Conservation (phyloP, 2,797 vertebrate species). For the Squalus acanthias region DNA sequence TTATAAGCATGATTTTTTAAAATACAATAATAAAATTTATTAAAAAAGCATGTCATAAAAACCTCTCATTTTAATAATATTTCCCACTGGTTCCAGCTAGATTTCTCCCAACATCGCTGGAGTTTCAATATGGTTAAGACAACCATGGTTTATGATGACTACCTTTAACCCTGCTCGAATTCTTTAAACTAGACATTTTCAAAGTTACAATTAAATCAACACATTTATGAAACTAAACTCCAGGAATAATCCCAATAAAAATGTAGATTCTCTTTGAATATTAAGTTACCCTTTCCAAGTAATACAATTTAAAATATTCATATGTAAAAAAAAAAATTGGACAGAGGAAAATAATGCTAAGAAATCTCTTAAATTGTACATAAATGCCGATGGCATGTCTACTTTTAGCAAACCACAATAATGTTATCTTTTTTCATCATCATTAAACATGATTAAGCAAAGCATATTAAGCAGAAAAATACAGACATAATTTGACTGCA, state of each 20-base stretch:
- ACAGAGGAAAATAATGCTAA: conserved; percentile 51
- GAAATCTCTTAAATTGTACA: conserved; percentile 58
- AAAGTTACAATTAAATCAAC: not conserved
- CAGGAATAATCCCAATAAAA: conserved; percentile 4
- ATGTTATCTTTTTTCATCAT: conserved; percentile 73
- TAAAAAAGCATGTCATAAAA: not conserved
- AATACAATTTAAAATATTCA: conserved; percentile 61
- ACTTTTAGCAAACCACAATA: conserved; percentile 69
- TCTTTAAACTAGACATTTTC: not conserved
- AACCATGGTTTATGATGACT: not conserved
- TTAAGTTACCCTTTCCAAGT: conserved; percentile 52
- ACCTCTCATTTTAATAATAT: not conserved
- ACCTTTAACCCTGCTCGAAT: not conserved
- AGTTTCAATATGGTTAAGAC: not conserved
- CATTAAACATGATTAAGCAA: conserved; percentile 73
- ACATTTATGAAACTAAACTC: not conserved
- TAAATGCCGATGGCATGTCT: conserved; percentile 56
- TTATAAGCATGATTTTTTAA: not conserved
- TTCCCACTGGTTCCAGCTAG: not conserved
- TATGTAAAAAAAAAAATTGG: conserved; percentile 46
- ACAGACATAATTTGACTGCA: conserved; percentile 74
- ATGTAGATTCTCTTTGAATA: conserved; percentile 18
- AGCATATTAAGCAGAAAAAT: conserved; percentile 76
- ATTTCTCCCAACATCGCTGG: not conserved
- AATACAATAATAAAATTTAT: not conserved